Percentiles rank a stretch among this genome's conserved stretches.
Evolutionary conservation across 2,113 vertebrate species (phyloP).

Genomic region (Meles meles): DNA sequence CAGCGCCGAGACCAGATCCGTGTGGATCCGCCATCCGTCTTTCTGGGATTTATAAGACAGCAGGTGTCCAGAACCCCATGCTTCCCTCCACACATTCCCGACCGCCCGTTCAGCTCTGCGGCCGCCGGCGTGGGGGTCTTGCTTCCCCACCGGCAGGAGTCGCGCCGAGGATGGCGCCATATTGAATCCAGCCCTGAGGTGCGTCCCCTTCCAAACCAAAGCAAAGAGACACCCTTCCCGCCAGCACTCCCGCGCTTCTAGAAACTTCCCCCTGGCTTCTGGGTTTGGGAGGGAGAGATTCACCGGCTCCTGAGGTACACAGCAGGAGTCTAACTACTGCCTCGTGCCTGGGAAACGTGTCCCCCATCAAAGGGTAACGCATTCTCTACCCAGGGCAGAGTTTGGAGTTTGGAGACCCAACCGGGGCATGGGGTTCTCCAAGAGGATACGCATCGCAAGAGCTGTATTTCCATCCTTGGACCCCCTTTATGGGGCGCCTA

Average conservation of each 20-base stretch:
- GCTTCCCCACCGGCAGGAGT: too few species aligned
- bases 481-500: not conserved
- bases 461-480: not conserved
- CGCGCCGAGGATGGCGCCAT: not conserved
- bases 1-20: not conserved
- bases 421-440: not conserved
- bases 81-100: not conserved
- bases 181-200: not conserved
- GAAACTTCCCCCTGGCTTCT: not conserved
- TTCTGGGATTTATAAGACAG: not conserved
- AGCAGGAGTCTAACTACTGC: not conserved
- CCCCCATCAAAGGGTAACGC: not conserved
- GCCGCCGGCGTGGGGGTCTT: too few species aligned
- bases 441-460: not conserved
- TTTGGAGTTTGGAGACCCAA: not conserved
- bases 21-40: too few species aligned
- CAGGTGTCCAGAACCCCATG: not conserved
- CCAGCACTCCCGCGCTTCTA: not conserved
- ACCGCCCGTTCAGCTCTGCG: rapidly evolving
- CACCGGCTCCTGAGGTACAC: not conserved
- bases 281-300: not conserved
- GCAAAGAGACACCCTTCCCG: not conserved
- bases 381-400: not conserved
- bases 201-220: not conserved
- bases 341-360: not conserved